phyloP scores from a whole-genome alignment of 2,113 vertebrate genomes.

The Lamprotornis superbus region DNA sequence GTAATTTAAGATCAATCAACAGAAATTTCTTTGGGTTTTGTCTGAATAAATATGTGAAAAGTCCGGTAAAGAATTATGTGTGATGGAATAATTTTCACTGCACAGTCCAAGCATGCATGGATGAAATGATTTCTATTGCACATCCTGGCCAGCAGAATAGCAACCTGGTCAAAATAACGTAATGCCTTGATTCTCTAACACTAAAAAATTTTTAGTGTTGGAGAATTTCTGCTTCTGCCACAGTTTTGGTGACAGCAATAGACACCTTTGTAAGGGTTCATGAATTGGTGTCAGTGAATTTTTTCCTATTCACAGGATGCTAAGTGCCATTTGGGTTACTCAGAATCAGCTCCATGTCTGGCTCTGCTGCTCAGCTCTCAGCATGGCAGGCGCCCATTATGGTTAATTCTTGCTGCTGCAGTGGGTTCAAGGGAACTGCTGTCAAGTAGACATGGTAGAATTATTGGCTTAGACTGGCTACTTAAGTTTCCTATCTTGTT shows the following conservation, averaged over 20 bases:
- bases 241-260: background rate
- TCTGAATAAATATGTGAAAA: background rate
- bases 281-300: background rate
- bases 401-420: background rate
- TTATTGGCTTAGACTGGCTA: background rate
- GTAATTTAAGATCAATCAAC: background rate
- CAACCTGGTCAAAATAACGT: background rate
- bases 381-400: background rate
- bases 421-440: background rate
- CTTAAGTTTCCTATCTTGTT: background rate
- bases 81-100: background rate
- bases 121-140: background rate
- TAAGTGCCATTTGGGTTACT: background rate
- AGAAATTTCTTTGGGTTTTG: background rate
- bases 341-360: rapidly evolving
- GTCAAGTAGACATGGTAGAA: background rate
- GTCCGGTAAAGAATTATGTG: no score
- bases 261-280: background rate
- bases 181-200: background rate
- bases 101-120: rapidly evolving
- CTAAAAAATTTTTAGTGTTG: background rate
- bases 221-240: background rate
- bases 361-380: background rate
- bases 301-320: background rate
- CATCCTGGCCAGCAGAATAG: background rate